phyloP scores from a whole-genome alignment of 2,113 vertebrate species.

The Pseudopipra pipra region DNA sequence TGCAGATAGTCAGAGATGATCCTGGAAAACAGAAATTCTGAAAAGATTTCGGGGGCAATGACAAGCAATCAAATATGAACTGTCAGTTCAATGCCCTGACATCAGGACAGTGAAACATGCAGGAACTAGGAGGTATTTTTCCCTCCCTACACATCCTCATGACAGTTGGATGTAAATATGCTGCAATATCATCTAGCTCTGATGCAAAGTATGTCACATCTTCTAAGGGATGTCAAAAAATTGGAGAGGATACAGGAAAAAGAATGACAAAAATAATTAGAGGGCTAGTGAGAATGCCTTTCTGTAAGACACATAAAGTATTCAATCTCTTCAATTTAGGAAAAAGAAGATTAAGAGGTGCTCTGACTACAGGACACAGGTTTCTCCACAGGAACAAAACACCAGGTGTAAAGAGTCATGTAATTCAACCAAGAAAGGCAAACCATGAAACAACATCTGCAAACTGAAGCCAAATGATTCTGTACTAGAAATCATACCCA shows the following conservation, averaged over 20 bases:
- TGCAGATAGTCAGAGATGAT: not conserved
- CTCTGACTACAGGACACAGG: not conserved
- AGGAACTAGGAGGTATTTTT: slow-evolving; percentile 25
- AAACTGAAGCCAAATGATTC: not conserved
- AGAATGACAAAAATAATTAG: not conserved
- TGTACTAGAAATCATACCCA: not conserved
- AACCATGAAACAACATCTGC: not conserved
- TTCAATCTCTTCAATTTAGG: not conserved
- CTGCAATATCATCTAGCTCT: not conserved
- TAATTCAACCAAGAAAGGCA: not conserved
- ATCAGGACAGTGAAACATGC: not conserved
- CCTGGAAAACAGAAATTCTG: slow-evolving; percentile 21
- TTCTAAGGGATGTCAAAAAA: not conserved
- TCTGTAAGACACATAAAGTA: not conserved
- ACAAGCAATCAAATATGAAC: slow-evolving; percentile 23
- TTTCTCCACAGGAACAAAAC: not conserved
- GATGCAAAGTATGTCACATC: not conserved
- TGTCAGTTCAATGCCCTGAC: slow-evolving; percentile 16
- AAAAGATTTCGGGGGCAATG: slow-evolving; percentile 18
- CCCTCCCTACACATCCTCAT: not conserved
- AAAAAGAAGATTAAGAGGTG: not conserved
- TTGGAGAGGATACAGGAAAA: not conserved
- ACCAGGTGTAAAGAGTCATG: not conserved
- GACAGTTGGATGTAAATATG: not conserved
- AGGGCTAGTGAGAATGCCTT: not conserved